These are phyloP conservation scores for Eulemur mongoz DNA, from an alignment of 2,797 vertebrate genomes.

Conservation along the genomic window DNA sequence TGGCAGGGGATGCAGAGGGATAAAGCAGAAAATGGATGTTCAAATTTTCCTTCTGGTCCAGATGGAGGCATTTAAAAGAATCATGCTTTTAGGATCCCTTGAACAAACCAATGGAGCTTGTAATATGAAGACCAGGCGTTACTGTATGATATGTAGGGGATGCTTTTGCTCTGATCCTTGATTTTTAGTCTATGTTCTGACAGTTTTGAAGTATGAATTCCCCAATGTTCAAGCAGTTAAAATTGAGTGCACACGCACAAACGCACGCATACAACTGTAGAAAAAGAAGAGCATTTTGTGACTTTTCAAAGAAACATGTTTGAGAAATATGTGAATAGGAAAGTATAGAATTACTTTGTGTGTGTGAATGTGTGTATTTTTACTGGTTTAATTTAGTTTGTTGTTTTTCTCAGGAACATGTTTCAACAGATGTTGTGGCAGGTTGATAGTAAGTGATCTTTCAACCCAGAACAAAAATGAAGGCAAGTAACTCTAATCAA, in stretches of 20 bases:
- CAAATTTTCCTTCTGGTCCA: slow-evolving; percentile 50
- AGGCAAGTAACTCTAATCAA: slow-evolving; percentile 48
- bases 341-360: not conserved
- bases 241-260: not conserved
- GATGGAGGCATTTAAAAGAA: slow-evolving; percentile 58
- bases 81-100: slow-evolving; percentile 8
- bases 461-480: slow-evolving; percentile 33
- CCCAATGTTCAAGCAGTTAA: not conserved
- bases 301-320: not conserved
- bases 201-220: not conserved
- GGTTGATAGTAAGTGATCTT: slow-evolving; percentile 43
- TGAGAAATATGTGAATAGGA: not conserved
- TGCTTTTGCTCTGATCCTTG: not conserved
- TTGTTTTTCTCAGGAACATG: not conserved
- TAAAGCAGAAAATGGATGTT: slow-evolving; percentile 44
- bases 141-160: not conserved
- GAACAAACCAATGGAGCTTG: not conserved
- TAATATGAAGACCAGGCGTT: not conserved
- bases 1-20: not conserved
- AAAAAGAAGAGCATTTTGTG: not conserved
- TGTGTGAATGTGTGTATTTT: not conserved
- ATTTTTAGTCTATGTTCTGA: slow-evolving; percentile 14
- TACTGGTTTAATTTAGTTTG: slow-evolving; percentile 22
- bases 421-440: slow-evolving; percentile 1
- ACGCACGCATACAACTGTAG: not conserved